These are phyloP conservation scores for Pentamera pediparva DNA, from an alignment of 53 echinoderm and acorn worm species.

Conservation along the genomic window DNA sequence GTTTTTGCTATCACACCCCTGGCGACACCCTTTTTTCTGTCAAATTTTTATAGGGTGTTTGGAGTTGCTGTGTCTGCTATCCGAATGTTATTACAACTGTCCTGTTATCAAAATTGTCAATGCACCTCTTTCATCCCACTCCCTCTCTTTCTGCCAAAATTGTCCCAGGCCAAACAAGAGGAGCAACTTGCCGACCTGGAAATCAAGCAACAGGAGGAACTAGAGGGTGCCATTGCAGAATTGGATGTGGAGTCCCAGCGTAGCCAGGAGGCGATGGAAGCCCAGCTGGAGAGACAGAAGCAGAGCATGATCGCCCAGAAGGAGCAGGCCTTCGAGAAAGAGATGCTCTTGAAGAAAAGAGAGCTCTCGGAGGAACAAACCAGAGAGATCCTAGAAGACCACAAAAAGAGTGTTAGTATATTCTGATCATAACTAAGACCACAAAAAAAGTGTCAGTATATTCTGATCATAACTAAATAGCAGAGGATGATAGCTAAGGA, in stretches of 20 bases:
- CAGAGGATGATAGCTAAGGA: not conserved
- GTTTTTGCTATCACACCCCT: too few species aligned
- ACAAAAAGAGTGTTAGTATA: conserved; percentile 74
- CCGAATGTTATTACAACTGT: not conserved
- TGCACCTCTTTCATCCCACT: too few species aligned
- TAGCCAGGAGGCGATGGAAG: conserved; percentile 37
- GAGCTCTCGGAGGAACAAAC: conserved; percentile 65
- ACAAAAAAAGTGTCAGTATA: conserved; percentile 74
- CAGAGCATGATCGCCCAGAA: conserved; percentile 47
- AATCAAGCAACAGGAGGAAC: conserved; percentile 56
- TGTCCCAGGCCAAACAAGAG: conserved; percentile 65
- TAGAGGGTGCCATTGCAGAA: conserved; percentile 20
- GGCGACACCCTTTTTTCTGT: too few species aligned
- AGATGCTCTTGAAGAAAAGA: conserved; percentile 87
- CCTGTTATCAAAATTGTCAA: too few species aligned
- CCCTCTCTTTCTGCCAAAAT: too few species aligned
- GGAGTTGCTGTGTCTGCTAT: too few species aligned
- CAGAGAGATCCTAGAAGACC: conserved; percentile 76
- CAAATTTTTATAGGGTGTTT: too few species aligned
- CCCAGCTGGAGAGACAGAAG: conserved; percentile 78
- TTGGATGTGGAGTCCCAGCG: conserved; percentile 45
- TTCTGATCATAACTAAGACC: too few species aligned
- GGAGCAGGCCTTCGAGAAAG: conserved; percentile 81
- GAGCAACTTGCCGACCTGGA: conserved; percentile 63
- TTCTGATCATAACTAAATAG: too few species aligned